Evolutionary conservation across 1,140 invertebrate genomes (phyloP), one percentile per base, ranked within the genome.

Genomic region (Heliconius hewitsoni): DNA sequence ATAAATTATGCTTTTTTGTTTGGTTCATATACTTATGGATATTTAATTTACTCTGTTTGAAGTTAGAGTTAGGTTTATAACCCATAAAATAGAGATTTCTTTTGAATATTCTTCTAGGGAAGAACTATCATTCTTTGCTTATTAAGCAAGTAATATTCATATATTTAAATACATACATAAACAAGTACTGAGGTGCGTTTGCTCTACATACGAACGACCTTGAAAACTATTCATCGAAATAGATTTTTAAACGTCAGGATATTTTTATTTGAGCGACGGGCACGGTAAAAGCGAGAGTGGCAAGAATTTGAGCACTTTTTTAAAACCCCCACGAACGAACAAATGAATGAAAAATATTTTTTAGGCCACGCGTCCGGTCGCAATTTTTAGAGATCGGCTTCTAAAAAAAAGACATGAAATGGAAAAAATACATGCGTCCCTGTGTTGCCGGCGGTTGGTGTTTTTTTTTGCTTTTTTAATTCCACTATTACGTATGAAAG

Each of bases 301-400:
- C 79, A 84, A 85, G 84, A 89, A 88, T 89, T 89, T 89, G 86
- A 85, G 83, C 86, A 79, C 81, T 84, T 88, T 87, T 89, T 87
- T 90, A 81, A 81, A 52, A 52, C 50, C 18, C 42, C 50, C 50
- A 82, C 83, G 78, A n/a, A 73, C 82, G 80, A 78, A 83, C 83
- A 84, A 86, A 86, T 89, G 87, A 89, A 89, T 89, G 87, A 83
- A 84, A 46, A 85, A 87, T 85, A 86, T 85, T 89, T 88, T 87
- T 89, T 87, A 83, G 86, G 84, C 81, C 80, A 80, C 83, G 82
- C 84, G 83, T 78, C 84, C 81, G 73, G 84, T 87, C 84, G 84
- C 83, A 77, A 84, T 84, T 86, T 87, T 89, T 89, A 87, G 85
- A 87, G 83, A 85, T 87, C 85, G 83, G 78, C 85, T 84, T 84